Evolutionary conservation across 2,113 vertebrate genomes (phyloP).

Genomic region (Loxodonta africana): DNA sequence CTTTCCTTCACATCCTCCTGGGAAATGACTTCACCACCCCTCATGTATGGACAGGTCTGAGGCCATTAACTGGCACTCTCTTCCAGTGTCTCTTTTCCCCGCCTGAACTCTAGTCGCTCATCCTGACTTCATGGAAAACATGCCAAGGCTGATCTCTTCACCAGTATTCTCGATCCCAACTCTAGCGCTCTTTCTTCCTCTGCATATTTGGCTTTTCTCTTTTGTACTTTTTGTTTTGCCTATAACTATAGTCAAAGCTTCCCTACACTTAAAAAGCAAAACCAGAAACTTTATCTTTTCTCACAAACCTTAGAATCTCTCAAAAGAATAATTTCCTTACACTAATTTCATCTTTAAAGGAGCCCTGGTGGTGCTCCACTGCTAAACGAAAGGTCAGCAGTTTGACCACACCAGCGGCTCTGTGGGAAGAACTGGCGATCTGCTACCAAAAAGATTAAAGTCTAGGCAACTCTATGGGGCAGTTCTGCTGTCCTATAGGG

Average conservation of each 20-base stretch:
- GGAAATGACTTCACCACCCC: not conserved
- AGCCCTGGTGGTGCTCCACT: no score
- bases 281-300: not conserved
- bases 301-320: not conserved
- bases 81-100: not conserved
- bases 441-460: no score
- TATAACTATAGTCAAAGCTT: not conserved
- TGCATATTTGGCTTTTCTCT: not conserved
- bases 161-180: not conserved
- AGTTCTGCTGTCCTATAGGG: no score
- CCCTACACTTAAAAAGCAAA: constrained; percentile 14
- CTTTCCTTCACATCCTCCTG: not conserved
- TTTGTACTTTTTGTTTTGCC: not conserved
- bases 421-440: no score
- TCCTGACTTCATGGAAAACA: not conserved
- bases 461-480: no score
- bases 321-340: not conserved
- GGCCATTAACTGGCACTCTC: not conserved
- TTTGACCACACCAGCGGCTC: no score
- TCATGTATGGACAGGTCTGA: not conserved
- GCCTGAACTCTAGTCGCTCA: not conserved
- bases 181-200: not conserved
- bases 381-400: no score
- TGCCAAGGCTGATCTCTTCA: not conserved
- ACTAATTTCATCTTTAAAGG: not conserved